These are phyloP conservation scores for Arctocebus calabarensis DNA, from an alignment of 2,797 vertebrate species.

Conservation along the genomic window DNA sequence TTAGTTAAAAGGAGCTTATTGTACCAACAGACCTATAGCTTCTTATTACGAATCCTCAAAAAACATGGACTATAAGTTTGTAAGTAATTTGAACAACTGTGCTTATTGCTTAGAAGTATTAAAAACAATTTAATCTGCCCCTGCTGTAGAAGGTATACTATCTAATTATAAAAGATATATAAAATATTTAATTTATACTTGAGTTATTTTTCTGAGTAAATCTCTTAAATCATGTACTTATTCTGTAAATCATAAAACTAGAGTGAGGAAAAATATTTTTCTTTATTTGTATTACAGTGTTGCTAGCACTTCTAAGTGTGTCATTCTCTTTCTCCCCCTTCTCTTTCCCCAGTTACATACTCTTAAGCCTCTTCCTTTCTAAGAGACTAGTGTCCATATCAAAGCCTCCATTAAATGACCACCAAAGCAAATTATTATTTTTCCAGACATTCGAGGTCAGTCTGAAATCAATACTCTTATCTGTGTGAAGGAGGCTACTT, in stretches of 20 bases:
- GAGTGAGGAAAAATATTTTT: conserved; percentile 27
- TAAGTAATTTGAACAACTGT: conserved; percentile 40
- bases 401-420: conserved; percentile 34
- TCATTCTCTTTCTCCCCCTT: conserved; percentile 36
- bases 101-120: conserved; percentile 1
- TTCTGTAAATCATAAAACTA: conserved; percentile 45
- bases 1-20: conserved; percentile 41
- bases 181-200: conserved; percentile 45
- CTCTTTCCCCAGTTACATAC: not conserved
- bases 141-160: not conserved
- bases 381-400: not conserved
- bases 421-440: conserved; percentile 25
- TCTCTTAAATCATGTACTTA: conserved; percentile 36
- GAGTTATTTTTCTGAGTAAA: conserved; percentile 28
- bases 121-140: conserved; percentile 26
- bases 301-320: not conserved
- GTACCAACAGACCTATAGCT: not conserved
- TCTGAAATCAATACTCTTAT: conserved; percentile 2
- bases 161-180: not conserved
- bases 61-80: conserved; percentile 23
- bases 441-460: conserved; percentile 52
- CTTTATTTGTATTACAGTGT: conserved; percentile 5
- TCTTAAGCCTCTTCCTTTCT: conserved; percentile 29
- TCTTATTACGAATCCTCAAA: not conserved
- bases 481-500: not conserved